Evolutionary conservation across 2,888 invertebrate species (phyloP).

Genomic region (Digitonthophagus gazella): DNA sequence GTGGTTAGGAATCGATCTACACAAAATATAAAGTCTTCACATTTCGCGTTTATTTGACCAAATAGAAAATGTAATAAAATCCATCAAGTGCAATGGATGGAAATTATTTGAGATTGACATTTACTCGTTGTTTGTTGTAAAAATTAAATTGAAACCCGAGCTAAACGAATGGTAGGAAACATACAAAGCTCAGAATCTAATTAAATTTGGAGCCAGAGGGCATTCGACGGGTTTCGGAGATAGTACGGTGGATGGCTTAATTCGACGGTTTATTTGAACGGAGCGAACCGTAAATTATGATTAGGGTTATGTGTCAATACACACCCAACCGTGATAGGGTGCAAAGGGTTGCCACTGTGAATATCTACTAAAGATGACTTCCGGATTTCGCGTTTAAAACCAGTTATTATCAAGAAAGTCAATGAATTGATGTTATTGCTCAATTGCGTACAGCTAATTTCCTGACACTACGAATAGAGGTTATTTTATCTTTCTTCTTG

Average conservation of each 20-base stretch:
- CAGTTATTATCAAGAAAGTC: background rate
- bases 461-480: no score
- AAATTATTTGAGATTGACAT: background rate
- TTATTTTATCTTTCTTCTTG: no score
- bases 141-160: background rate
- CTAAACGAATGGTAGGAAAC: background rate
- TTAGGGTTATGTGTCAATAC: background rate
- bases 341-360: background rate
- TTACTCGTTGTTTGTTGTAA: background rate
- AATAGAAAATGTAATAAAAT: no score
- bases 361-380: background rate
- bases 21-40: no score
- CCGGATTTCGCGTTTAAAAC: background rate
- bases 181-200: background rate
- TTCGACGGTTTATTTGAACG: background rate
- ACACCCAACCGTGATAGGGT: background rate
- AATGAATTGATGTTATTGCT: background rate
- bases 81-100: no score
- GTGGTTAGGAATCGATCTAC: no score
- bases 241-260: background rate
- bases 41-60: no score
- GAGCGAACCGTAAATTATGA: background rate
- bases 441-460: no score
- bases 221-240: background rate
- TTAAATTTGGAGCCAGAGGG: background rate